Evolutionary conservation across 2,113 vertebrate genomes (phyloP).

Genomic region (Aepyceros melampus): DNA sequence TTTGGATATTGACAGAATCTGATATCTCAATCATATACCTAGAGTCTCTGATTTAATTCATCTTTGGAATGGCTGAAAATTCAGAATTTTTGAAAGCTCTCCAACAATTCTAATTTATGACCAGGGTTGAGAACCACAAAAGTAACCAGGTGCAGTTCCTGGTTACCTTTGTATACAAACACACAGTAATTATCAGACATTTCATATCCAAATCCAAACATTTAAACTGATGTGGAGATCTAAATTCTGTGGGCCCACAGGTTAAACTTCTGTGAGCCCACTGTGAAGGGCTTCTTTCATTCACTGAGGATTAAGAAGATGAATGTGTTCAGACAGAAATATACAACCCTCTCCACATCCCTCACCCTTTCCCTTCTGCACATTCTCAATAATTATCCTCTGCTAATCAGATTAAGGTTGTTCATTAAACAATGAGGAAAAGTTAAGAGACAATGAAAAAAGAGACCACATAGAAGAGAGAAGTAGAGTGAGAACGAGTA

Average conservation of each 20-base stretch:
- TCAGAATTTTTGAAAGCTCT: not conserved
- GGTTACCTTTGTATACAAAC: not conserved
- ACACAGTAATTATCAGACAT: not conserved
- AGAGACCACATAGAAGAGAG: not conserved
- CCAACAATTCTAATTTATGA: not conserved
- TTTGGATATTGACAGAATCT: not conserved
- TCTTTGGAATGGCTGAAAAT: not conserved
- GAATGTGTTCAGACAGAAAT: not conserved
- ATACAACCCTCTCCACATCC: not conserved
- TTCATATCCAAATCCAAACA: not conserved
- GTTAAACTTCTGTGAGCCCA: not conserved
- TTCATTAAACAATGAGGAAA: not conserved
- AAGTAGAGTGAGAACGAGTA: not conserved
- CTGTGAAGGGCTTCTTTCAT: not conserved
- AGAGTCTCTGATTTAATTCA: not conserved
- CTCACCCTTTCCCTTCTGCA: not conserved
- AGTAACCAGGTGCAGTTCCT: not conserved
- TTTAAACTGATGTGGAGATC: not conserved
- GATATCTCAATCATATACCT: not conserved
- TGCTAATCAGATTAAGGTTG: not conserved
- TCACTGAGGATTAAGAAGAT: not conserved
- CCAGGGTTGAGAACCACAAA: not conserved
- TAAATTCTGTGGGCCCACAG: not conserved
- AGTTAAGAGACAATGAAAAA: not conserved
- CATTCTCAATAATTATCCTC: not conserved